Conservation (phyloP, 2,113 vertebrate species). For the Chiloscyllium plagiosum region DNA sequence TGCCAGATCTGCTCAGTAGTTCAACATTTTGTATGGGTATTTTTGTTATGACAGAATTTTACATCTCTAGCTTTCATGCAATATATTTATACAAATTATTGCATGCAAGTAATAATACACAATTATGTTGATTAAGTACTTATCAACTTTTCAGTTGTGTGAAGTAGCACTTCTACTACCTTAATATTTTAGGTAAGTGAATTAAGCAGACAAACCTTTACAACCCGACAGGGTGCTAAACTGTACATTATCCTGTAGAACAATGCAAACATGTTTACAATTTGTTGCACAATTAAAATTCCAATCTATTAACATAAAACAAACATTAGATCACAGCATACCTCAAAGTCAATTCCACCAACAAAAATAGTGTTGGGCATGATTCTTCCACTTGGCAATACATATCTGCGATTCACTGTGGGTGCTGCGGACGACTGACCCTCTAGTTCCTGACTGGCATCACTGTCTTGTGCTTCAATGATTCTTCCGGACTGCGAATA, state of each 20-base stretch:
- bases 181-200: not conserved
- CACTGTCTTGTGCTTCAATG: conserved; percentile 42
- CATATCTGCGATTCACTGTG: conserved; percentile 74
- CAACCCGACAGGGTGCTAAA: not conserved
- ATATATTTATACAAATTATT: not conserved
- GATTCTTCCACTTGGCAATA: conserved; percentile 84
- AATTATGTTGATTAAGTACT: no score
- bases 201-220: not conserved
- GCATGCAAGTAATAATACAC: no score
- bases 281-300: not conserved
- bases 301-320: not conserved
- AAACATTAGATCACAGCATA: conserved; percentile 47
- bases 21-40: no score
- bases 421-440: conserved; percentile 49
- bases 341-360: conserved; percentile 87
- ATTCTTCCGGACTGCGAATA: conserved; percentile 41
- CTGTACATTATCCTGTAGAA: not conserved
- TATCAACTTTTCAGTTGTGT: not conserved
- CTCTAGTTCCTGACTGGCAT: conserved; percentile 45
- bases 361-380: conserved; percentile 93
- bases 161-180: not conserved
- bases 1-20: no score
- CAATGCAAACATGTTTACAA: not conserved
- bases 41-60: not conserved
- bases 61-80: not conserved